Percentiles rank a stretch among this genome's conserved stretches.
These are phyloP conservation scores for Muscicapa striata DNA, from an alignment of 2,797 vertebrate genomes.

Conservation along the genomic window DNA sequence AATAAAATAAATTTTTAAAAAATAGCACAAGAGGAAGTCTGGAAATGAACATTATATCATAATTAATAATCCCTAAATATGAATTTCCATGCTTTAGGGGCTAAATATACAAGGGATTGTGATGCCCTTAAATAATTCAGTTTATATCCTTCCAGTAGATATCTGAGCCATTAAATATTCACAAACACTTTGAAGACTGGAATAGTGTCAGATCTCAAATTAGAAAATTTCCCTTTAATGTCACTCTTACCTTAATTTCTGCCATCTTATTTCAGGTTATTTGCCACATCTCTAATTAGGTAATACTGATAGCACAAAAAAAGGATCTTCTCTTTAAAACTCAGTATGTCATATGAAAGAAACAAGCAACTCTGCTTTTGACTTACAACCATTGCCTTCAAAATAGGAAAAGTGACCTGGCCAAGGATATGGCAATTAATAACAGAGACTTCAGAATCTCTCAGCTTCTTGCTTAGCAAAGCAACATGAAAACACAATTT, in stretches of 20 bases:
- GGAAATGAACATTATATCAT: background rate
- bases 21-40: background rate
- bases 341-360: background rate
- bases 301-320: conserved; percentile 25
- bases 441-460: background rate
- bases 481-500: background rate
- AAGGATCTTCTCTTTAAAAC: background rate
- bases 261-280: conserved; percentile 23
- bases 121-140: conserved; percentile 58
- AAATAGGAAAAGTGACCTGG: background rate
- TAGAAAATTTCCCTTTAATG: conserved; percentile 50
- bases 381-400: background rate
- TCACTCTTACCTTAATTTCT: conserved; percentile 12
- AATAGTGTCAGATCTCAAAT: conserved; percentile 55
- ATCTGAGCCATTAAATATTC: conserved; percentile 62
- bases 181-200: conserved; percentile 44
- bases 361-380: background rate
- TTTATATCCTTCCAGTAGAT: conserved; percentile 12
- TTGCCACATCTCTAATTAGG: background rate
- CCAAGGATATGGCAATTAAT: rapidly evolving
- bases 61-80: background rate
- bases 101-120: conserved; percentile 29
- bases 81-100: background rate
- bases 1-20: background rate
- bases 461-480: background rate